Conservation (phyloP, 1,140 invertebrate genomes). For the Macrotrachela quadricornifera region DNA sequence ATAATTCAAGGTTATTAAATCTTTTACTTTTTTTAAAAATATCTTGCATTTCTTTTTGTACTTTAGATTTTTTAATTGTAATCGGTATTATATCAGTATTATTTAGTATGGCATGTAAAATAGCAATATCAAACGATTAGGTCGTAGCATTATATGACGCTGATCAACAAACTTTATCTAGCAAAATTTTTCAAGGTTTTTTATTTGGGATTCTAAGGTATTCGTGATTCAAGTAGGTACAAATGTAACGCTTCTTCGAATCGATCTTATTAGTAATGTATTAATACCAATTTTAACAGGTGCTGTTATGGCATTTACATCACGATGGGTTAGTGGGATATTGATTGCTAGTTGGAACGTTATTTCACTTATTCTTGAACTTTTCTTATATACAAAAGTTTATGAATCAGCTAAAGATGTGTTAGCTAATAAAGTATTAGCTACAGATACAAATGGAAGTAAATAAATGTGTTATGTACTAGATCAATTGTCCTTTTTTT, state of each 20-base stretch:
- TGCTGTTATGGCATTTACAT: constrained; percentile 27
- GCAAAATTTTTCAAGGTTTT: too few species aligned
- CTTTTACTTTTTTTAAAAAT: too few species aligned
- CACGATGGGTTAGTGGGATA: constrained; percentile 16
- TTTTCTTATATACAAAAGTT: constrained; percentile 28
- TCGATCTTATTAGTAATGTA: constrained; percentile 33
- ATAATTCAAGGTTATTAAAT: too few species aligned
- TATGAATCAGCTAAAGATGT: constrained; percentile 13
- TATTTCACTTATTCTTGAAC: constrained; percentile 31
- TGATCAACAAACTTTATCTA: too few species aligned
- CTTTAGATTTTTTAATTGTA: constrained; percentile 21
- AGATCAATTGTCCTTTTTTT: too few species aligned
- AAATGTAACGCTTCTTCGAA: constrained; percentile 30
- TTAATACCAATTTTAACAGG: constrained; percentile 34
- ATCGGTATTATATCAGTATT: constrained; percentile 19
- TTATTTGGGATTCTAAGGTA: too few species aligned
- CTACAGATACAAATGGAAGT: constrained; percentile 3
- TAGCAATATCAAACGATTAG: constrained; percentile 36
- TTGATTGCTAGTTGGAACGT: constrained; percentile 36
- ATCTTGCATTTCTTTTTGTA: too few species aligned
- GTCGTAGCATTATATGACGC: constrained; percentile 22
- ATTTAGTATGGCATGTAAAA: constrained; percentile 29
- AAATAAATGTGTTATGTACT: too few species aligned
- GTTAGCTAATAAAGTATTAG: too few species aligned
- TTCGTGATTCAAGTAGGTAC: too few species aligned